Evolutionary conservation across 2,797 vertebrate genomes (phyloP), one percentile per base, ranked within the genome.

Genomic region (Ibycter americanus): DNA sequence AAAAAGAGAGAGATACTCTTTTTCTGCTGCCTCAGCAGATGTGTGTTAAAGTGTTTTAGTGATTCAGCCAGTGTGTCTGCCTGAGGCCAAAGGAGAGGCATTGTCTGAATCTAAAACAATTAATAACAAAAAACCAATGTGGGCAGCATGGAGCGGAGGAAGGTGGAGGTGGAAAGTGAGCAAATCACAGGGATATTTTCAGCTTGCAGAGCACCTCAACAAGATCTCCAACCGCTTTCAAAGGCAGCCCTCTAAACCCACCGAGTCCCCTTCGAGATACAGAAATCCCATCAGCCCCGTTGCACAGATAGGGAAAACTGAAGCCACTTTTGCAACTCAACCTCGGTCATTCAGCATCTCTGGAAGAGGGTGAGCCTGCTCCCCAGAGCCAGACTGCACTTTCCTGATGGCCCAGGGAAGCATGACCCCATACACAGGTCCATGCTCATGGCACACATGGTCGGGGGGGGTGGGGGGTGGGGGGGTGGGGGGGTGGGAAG

Each of bases 11-110:
- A 91, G 92, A 91, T 92, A 93, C 72, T 10, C 26, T 6, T 10
- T 93, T 93, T 96, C 94, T 97, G 96, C 96, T 96, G 94, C 89
- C 90, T 97, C 96, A 96, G 94, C 97, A 97, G 93, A 96, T 96
- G 94, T 87, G 40, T 67, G 78, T 70, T 96, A 62, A 95, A 96
- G 77, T 66, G 74, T 84, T 94, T 82, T 87, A 93, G 86, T 97
- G 95, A 96, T 96, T 96, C 87, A 94, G 96, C 79, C 80, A 70
- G 76, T 67, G 78, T 7, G 34, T 91, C 85, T 96, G 95, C 91
- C 95, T 72, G 71, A 74, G 89, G 94, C 91, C 78, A 96, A 87
- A 96, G 92, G 89, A 96, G 94, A 96, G 91, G 94, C 93, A 95
- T 96, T 94, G 93, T 96, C 93, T 93, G 92, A 96, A 87, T 94